These are phyloP conservation scores for Benthosema pterotum DNA, from an alignment of 2,797 vertebrate species.

Conservation along the genomic window DNA sequence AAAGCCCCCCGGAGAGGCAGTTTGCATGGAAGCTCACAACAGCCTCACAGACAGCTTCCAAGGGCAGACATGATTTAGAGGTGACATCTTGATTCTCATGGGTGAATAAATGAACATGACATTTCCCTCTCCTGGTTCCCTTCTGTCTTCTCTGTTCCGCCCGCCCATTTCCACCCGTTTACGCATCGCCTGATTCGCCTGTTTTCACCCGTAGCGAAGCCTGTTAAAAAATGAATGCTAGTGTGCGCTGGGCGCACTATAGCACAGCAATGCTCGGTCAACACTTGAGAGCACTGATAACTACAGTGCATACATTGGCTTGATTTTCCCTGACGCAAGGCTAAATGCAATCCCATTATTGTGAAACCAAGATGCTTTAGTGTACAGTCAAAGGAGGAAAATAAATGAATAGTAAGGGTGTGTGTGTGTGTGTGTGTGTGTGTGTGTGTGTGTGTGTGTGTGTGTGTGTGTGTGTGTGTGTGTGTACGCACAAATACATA, in stretches of 20 bases:
- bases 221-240: slow-evolving; percentile 27
- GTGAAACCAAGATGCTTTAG: too few species aligned
- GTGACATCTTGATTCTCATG: slow-evolving; percentile 35
- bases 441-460: too few species aligned
- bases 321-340: slow-evolving; percentile 34
- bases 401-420: too few species aligned
- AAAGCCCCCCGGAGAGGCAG: slow-evolving; percentile 23
- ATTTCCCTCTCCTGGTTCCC: slow-evolving; percentile 2
- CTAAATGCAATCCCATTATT: slow-evolving; percentile 34
- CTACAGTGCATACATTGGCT: slow-evolving; percentile 20
- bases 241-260: slow-evolving; percentile 25
- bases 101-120: slow-evolving; percentile 41
- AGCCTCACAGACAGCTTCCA: slow-evolving; percentile 38
- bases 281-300: slow-evolving; percentile 1
- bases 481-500: background rate
- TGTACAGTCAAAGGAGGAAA: too few species aligned
- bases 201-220: slow-evolving; percentile 3
- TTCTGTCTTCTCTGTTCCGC: background rate
- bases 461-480: slow-evolving; percentile 4
- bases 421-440: too few species aligned
- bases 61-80: slow-evolving; percentile 53
- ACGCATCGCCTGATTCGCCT: slow-evolving; percentile 32
- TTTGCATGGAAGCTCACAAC: slow-evolving; percentile 20
- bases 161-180: slow-evolving; percentile 32
- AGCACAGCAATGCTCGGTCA: slow-evolving; percentile 13